These are phyloP conservation scores for Musca vetustissima DNA, from an alignment of 1,140 invertebrate genomes.

Conservation along the genomic window DNA sequence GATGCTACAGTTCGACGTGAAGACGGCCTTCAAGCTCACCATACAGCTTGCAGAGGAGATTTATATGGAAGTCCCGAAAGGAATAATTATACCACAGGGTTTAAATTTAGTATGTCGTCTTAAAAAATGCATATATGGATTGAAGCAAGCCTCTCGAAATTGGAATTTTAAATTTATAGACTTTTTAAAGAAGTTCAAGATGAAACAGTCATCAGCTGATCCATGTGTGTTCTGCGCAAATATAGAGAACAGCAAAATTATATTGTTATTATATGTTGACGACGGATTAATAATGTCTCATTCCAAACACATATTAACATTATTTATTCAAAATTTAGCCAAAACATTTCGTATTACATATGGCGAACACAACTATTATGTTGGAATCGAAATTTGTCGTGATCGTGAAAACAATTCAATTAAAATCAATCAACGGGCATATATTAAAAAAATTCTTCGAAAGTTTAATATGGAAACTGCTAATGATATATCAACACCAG, in stretches of 20 bases:
- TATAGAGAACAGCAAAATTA: conserved; percentile 46
- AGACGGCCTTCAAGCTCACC: neutral
- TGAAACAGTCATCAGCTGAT: conserved; percentile 33
- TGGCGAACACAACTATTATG: neutral
- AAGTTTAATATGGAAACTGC: neutral
- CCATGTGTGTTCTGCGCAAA: too few relatives aligned
- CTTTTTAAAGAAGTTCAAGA: conserved; percentile 45
- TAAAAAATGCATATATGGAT: neutral
- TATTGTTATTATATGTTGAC: conserved; percentile 58
- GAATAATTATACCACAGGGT: too few relatives aligned
- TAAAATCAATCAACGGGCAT: neutral
- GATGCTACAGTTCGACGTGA: conserved; percentile 19
- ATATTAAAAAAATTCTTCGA: conserved; percentile 1
- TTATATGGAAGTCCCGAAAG: neutral
- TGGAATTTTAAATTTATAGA: neutral
- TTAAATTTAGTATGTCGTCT: neutral
- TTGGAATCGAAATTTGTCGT: neutral
- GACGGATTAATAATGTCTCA: conserved; percentile 52
- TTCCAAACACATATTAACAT: neutral
- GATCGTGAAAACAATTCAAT: neutral
- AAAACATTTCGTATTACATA: neutral
- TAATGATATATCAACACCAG: neutral
- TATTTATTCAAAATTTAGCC: neutral
- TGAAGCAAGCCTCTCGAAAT: too few relatives aligned
- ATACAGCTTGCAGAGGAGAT: neutral